Evolutionary conservation across 2,113 vertebrate species (phyloP).

Genomic region (Syrrhaptes paradoxus): DNA sequence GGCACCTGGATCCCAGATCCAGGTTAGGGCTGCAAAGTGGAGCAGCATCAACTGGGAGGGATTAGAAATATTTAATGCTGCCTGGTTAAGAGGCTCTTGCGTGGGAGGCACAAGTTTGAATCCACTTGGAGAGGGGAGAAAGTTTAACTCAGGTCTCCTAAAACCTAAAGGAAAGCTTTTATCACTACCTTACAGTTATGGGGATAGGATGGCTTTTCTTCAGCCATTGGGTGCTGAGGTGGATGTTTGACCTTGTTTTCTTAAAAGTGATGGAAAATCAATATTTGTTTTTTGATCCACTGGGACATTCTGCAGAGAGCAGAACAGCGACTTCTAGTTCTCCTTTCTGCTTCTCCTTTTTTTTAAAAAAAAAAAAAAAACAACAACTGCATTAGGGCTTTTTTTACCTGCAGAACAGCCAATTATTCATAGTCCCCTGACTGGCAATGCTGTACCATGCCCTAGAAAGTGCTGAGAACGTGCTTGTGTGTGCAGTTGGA

Average conservation of each 20-base stretch:
- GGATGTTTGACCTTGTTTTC: background rate
- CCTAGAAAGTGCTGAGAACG: background rate
- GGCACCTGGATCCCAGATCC: constrained; percentile 42
- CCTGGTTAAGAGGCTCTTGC: background rate
- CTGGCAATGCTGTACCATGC: background rate
- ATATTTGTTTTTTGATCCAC: background rate
- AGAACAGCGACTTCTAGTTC: background rate
- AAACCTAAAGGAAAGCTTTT: background rate
- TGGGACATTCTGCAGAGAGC: background rate
- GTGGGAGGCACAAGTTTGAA: background rate
- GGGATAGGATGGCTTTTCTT: background rate
- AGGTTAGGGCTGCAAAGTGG: background rate
- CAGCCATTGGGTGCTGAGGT: background rate
- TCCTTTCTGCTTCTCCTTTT: background rate
- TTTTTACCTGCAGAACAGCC: background rate
- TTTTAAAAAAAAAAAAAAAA: background rate
- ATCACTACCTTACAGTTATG: background rate
- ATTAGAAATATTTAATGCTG: background rate
- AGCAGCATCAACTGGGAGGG: background rate
- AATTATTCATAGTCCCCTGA: background rate
- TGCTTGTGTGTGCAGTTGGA: background rate
- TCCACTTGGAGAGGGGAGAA: background rate
- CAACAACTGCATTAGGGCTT: background rate
- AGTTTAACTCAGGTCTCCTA: background rate
- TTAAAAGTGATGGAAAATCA: background rate